A percentile compares a stretch with the other conserved stretches of the same genome.
Evolutionary conservation across 2,113 vertebrate genomes (phyloP).

Genomic region (Spheniscus mendiculus): DNA sequence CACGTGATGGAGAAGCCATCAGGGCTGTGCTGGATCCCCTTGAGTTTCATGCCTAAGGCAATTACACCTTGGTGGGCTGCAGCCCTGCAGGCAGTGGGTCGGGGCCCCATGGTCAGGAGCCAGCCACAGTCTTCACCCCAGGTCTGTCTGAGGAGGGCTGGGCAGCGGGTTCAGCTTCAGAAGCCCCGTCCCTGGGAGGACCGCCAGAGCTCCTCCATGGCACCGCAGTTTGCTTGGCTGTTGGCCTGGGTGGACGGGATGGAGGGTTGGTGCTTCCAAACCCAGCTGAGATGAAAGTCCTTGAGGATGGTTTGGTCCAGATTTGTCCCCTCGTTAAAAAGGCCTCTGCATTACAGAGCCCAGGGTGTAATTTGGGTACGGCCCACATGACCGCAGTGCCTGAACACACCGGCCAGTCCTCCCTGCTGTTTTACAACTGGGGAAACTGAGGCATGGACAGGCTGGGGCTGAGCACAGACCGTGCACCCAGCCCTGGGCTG

Average conservation of each 20-base stretch:
- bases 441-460: background rate
- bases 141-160: background rate
- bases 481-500: too few species aligned
- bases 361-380: background rate
- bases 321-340: background rate
- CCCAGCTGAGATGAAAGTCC: background rate
- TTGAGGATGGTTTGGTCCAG: background rate
- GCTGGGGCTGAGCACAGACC: background rate
- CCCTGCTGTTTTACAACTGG: background rate
- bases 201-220: accelerated
- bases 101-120: background rate
- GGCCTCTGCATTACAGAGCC: background rate
- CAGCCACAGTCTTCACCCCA: background rate
- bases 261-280: background rate
- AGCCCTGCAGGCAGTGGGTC: accelerated
- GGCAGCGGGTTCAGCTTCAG: background rate
- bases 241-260: background rate
- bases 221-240: background rate
- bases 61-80: background rate
- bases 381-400: background rate
- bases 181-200: background rate
- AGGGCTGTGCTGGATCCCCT: background rate
- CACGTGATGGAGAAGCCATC: background rate
- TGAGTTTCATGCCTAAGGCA: background rate
- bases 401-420: background rate